These are phyloP conservation scores for Cygnus olor DNA, from an alignment of 2,797 vertebrate genomes.

Conservation along the genomic window DNA sequence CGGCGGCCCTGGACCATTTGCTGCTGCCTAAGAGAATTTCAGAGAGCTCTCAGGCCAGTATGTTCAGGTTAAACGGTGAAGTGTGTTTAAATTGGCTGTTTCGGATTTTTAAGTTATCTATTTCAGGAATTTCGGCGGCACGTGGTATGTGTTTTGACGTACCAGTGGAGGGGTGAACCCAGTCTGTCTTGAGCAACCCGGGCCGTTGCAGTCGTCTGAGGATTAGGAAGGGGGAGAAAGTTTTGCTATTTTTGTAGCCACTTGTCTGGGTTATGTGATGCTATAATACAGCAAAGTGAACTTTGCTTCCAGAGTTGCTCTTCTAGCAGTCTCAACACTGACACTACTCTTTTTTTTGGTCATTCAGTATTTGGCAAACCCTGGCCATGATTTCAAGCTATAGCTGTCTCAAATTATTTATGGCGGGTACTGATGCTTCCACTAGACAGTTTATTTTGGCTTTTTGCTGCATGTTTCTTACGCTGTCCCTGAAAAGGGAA, in stretches of 20 bases:
- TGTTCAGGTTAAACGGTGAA: background rate
- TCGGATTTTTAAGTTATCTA: background rate
- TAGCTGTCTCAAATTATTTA: slow-evolving; percentile 41
- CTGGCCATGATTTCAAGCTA: background rate
- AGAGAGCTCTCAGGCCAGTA: background rate
- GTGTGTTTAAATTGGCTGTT: background rate
- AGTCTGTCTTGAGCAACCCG: background rate
- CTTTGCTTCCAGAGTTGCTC: slow-evolving; percentile 55
- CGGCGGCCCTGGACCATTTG: background rate
- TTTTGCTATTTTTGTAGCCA: background rate
- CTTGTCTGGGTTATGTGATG: background rate
- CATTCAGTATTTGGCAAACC: slow-evolving; percentile 14
- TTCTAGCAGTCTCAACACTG: slow-evolving; percentile 4
- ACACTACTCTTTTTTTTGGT: slow-evolving; percentile 33
- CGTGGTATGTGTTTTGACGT: accelerated
- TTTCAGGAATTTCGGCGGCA: background rate
- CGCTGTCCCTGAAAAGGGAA: background rate
- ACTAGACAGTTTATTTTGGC: slow-evolving; percentile 27
- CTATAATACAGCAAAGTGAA: slow-evolving; percentile 29
- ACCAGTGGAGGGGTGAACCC: background rate
- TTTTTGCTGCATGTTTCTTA: background rate
- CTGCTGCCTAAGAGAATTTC: background rate
- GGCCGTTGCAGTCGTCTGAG: background rate
- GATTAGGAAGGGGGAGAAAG: background rate
- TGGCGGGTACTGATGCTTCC: background rate